Evolutionary conservation across 2,113 vertebrate species (phyloP).

Genomic region (Edolisoma coerulescens): DNA sequence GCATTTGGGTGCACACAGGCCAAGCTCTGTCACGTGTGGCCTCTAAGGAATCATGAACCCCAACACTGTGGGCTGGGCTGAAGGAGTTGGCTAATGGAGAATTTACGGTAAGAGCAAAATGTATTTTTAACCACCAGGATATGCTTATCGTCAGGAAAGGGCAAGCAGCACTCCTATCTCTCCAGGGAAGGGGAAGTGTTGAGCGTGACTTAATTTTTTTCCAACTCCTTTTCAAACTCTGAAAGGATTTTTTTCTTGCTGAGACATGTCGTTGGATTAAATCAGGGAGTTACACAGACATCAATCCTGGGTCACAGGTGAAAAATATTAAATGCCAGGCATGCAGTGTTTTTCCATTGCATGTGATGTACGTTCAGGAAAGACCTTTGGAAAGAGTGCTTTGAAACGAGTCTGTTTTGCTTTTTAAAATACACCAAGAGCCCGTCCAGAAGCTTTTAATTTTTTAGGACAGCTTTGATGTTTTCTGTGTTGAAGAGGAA

Average conservation of each 20-base stretch:
- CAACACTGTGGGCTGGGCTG: not conserved
- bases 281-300: not conserved
- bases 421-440: not conserved
- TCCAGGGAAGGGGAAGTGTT: conserved; percentile 57
- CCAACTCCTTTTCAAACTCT: conserved; percentile 22
- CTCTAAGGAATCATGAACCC: not conserved
- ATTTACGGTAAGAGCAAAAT: conserved; percentile 49
- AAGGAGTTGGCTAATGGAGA: conserved; percentile 11
- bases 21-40: not conserved
- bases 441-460: not conserved
- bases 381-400: not conserved
- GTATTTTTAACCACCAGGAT: conserved; percentile 69
- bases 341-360: conserved; percentile 31
- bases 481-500: not conserved
- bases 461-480: conserved; percentile 8
- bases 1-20: fast-evolving
- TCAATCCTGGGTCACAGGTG: conserved; percentile 1
- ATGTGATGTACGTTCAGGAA: conserved; percentile 8
- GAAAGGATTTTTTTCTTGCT: not conserved
- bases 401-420: not conserved
- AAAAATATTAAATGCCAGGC: conserved; percentile 24
- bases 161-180: conserved; percentile 50
- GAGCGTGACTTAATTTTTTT: conserved; percentile 43
- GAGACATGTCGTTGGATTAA: not conserved
- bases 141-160: conserved; percentile 67